A percentile compares a stretch with the other conserved stretches of the same genome.
Conservation (phyloP, 2,888 invertebrate species). For the Napeogenes inachia region DNA sequence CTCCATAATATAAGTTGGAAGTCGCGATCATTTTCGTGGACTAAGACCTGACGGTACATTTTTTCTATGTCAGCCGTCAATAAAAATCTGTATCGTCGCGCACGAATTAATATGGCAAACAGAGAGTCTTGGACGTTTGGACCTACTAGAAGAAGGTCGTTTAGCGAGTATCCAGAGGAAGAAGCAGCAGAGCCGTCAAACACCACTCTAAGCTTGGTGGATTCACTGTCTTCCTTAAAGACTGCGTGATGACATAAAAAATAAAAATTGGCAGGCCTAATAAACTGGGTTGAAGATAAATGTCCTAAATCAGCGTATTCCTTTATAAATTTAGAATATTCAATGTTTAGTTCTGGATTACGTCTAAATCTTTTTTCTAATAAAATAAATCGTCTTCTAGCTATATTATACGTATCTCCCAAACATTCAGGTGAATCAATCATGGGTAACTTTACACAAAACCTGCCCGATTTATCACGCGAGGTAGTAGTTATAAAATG, state of each 20-base stretch:
- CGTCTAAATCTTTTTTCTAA: conserved; percentile 17
- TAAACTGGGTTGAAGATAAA: conserved; percentile 5
- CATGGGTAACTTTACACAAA: conserved; percentile 13
- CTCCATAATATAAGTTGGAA: conserved; percentile 29
- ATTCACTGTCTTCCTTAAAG: conserved; percentile 26
- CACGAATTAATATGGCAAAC: conserved; percentile 25
- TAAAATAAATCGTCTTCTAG: conserved; percentile 15
- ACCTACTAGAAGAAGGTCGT: conserved; percentile 30
- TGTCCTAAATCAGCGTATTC: conserved; percentile 17
- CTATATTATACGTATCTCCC: conserved; percentile 11
- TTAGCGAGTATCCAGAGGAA: conserved; percentile 29
- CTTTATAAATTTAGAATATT: conserved; percentile 15
- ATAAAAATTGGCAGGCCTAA: conserved; percentile 9
- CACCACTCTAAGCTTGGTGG: conserved; percentile 33
- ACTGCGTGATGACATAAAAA: conserved; percentile 32
- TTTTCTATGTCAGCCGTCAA: conserved; percentile 30
- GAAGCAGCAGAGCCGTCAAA: conserved; percentile 31
- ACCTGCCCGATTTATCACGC: conserved; percentile 9
- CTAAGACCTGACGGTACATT: conserved; percentile 26
- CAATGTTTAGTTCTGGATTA: conserved; percentile 7
- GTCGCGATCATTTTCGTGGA: conserved; percentile 18
- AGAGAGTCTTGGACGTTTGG: conserved; percentile 28
- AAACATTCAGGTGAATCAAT: conserved; percentile 8
- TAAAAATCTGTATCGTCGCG: conserved; percentile 25
- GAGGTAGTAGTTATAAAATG: conserved; percentile 9